Percentiles rank a stretch among this genome's conserved stretches.
phyloP scores from a whole-genome alignment of 2,888 invertebrate genomes.

The Acheta domesticus region DNA sequence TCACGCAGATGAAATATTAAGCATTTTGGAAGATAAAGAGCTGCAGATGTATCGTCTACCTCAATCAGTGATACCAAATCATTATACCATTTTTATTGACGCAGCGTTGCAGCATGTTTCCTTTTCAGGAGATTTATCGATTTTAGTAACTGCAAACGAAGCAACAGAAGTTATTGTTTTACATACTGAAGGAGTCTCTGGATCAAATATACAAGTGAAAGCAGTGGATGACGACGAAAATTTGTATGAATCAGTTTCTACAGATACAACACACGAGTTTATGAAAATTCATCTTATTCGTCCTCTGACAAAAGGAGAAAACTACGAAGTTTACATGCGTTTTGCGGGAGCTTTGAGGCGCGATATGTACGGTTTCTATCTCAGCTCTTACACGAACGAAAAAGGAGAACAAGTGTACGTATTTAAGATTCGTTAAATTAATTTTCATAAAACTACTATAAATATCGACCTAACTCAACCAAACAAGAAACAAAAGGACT shows the following conservation, averaged over 20 bases:
- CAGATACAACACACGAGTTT: not conserved
- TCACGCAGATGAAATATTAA: not conserved
- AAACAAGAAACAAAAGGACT: no score
- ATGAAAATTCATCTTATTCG: not conserved
- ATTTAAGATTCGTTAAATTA: slow-evolving; percentile 39
- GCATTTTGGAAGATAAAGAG: not conserved
- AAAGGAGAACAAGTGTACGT: slow-evolving; percentile 34
- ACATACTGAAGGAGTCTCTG: slow-evolving; percentile 23
- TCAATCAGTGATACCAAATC: not conserved
- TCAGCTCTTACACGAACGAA: slow-evolving; percentile 46
- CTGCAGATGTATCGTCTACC: not conserved
- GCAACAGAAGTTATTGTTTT: not conserved
- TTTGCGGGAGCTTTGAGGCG: not conserved
- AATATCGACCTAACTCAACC: no score
- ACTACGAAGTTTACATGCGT: not conserved
- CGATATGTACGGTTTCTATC: not conserved
- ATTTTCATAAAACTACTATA: slow-evolving; percentile 50
- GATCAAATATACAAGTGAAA: not conserved
- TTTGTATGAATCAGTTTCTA: not conserved
- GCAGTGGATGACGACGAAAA: not conserved
- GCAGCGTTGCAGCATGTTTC: not conserved
- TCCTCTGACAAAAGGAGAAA: not conserved
- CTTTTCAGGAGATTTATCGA: not conserved
- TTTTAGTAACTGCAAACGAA: not conserved
- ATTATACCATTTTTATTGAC: not conserved